Base-by-base conservation (phyloP, 2,113 vertebrate genomes). In the Rattus rattus region DNA sequence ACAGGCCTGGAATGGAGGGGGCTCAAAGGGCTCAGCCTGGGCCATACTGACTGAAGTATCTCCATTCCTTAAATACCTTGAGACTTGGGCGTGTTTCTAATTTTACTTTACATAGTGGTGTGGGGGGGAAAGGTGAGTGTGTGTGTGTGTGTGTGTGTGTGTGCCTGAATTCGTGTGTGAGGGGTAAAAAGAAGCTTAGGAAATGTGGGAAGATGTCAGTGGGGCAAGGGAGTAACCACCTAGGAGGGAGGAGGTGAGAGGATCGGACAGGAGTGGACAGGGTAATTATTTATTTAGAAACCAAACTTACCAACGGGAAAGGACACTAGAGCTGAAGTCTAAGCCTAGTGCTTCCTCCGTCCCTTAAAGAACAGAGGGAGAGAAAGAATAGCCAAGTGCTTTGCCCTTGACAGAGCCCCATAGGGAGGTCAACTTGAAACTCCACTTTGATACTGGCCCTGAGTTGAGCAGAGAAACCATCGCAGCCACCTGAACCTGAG, bases 41-140 rank as follows among this genome's bases (percentile, higher is more conserved):
- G 63, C 89, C 84, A 8, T 88, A 85, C 80, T 94, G 94, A 92
- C 81, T 80, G 84, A 96, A 96, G 92, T 39, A 88, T 90, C 91
- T 94, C 63, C 73, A 59, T 95, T 98, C 98, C 90, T 75, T 97
- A 97, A 97, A 97, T 96, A 97, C 96, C 91, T 97, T 97, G 96
- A 87, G 89, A 97, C 94, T 88, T 92, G 36, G 52, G 79, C 54
- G 52, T 96, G 76, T 96, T 98, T 98, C 97, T 98, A 97, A 98
- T 97, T 98, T 98, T 98, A 97, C 93, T 97, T 98, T 95, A 92
- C 96, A 91, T 96, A 97, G 97, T 97, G 96, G 96, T 97, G 97
- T 98, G 93, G 73, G 91, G 97, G 97, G 97, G 98, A 98, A 43
- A 98, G 97, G 95, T 97, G 95, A 95, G 61, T 89, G 85, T 94